Evolutionary conservation across 2,113 vertebrate genomes (phyloP), one percentile per base, ranked within the genome.

Genomic region (Solea senegalensis): DNA sequence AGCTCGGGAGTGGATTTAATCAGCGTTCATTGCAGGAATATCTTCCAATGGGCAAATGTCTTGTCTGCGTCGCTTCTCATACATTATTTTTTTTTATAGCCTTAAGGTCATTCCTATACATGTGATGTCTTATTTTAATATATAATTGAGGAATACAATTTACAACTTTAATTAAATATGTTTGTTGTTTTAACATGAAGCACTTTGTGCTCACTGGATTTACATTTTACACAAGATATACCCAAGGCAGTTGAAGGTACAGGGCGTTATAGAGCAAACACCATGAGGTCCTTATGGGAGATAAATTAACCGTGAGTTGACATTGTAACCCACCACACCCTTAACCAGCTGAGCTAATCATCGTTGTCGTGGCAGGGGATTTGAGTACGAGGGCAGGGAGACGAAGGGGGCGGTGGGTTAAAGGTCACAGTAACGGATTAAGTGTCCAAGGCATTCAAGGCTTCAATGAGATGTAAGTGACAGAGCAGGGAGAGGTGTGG

Each of bases 341-440:
- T 79, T 89, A 85, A 88, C 87, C 82, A 87, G 73, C 83, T 81
- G 74, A 87, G 83, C 80, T 86, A 85, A 91, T 89, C 70, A 70
- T 83, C 9, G 0, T 59, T 63, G 72, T 64, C 26, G 69, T 61
- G 69, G 60, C 67, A 41, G 63, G 76, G 82, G 88, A 87, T 85
- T 85, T 83, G 72, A 76, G 46, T 69, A 54, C 3, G 34, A 72
- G 71, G 63, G 64, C 49, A 65, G 63, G 45, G 45, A 53, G 53
- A 54, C 16, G 2, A 49, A 66, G 73, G 62, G 58, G 65, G 67
- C 50, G 71, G 15, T 50, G 63, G 86, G 87, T 80, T 73, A 89
- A 84, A 89, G 90, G 85, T 92, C 84, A 74, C 15, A 54, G 34
- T 62, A 58, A 83, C 77, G 65, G 89, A 92, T 90, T 86, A 88